Base-by-base conservation (phyloP, 2,797 vertebrate species). In the Malurus splendens region DNA sequence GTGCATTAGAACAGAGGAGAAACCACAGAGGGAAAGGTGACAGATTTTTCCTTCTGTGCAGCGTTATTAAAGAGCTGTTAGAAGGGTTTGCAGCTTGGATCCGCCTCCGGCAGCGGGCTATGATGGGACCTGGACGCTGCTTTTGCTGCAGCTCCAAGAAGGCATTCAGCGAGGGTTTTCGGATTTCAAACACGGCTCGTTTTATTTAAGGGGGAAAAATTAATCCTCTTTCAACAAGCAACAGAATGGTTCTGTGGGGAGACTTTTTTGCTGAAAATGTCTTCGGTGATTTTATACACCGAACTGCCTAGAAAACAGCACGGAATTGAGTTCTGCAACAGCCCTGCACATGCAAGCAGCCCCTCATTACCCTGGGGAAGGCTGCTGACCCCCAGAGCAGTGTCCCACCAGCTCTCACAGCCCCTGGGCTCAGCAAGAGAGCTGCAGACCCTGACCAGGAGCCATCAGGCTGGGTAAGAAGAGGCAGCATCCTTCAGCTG, bases 1-100 rank as follows among this genome's bases (percentile, higher is more conserved):
- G 83, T 82, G 81, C 64, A 52, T 92, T 81, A 88, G 62, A 90
- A 87, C 67, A 82, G 87, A 95, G 85, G 19, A 93, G 92, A 96
- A 95, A 96, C 94, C 94, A 66, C 95, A 95, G 82, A 95, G 87
- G 93, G 93, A 88, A 95, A 96, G 94, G 95, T 93, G 96, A 93
- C 92, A 95, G 92, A 94, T 94, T 94, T 95, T 95, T 94, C 92
- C 90, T 90, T 92, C 92, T 93, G 90, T 71, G 76, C 73, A 27
- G 86, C 66, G 90, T 91, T 94, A 93, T 91, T 92, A 90, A 93
- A 92, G 94, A 93, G 90, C 91, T 90, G 90, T 89, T 91, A 94
- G 93, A 87, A 95, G 78, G 89, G 87, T 91, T 88, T 94, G 95
- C 87, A 94, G 91, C 75, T 94, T 95, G 94, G 94, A 92, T 83